These are phyloP conservation scores for Sphaeridia pumilis DNA, from an alignment of 2,888 invertebrate genomes.

Conservation along the genomic window DNA sequence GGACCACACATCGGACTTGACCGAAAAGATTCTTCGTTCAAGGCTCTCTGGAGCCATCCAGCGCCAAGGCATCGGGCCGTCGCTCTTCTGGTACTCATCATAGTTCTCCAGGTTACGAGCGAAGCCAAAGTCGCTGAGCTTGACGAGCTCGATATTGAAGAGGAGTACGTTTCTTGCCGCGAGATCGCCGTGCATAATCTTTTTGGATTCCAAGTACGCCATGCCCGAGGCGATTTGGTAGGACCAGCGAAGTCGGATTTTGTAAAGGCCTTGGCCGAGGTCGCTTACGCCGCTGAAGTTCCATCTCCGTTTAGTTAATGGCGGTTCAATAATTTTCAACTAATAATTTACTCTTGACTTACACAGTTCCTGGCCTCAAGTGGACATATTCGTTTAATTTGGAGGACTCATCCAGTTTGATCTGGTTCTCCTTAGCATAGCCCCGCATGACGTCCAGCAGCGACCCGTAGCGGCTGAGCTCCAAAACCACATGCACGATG, in stretches of 20 bases:
- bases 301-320: too few relatives aligned
- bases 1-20: not conserved
- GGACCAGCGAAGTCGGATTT: too few relatives aligned
- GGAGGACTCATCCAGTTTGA: too few relatives aligned
- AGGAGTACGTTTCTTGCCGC: not conserved
- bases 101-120: not conserved
- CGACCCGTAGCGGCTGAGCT: not conserved
- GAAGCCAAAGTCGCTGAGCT: not conserved
- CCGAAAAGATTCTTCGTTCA: not conserved
- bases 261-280: too few relatives aligned
- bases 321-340: not conserved
- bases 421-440: not conserved
- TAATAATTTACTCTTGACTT: not conserved
- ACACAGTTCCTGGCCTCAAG: not conserved
- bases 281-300: too few relatives aligned
- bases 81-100: not conserved
- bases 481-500: not conserved
- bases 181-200: not conserved
- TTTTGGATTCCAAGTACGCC: not conserved
- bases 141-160: not conserved
- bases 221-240: not conserved
- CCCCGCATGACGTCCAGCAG: not conserved
- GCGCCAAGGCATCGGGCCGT: not conserved
- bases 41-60: constrained; percentile 1
- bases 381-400: not conserved